phyloP scores from a whole-genome alignment of 2,888 invertebrate genomes.

The Sisyra terminalis region DNA sequence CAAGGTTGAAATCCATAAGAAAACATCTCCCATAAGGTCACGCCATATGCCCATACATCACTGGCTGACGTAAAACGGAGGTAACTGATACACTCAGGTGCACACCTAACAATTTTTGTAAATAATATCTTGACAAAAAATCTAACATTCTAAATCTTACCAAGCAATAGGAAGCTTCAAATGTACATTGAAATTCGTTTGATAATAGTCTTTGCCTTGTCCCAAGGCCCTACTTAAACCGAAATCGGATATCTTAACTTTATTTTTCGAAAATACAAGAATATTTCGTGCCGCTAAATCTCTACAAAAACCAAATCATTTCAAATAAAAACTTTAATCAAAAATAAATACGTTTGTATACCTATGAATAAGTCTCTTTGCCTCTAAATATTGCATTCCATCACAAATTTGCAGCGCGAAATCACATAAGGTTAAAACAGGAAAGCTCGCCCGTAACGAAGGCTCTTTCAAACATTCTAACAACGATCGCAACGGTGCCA shows the following conservation, averaged over 20 bases:
- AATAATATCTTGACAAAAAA: constrained; percentile 3
- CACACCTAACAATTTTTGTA: constrained; percentile 49
- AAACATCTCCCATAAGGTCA: constrained; percentile 99
- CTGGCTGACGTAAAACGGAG: constrained; percentile 90
- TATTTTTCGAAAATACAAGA: constrained; percentile 88
- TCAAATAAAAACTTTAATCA: neutral
- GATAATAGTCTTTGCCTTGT: constrained; percentile 97
- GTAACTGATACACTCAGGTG: constrained; percentile 94
- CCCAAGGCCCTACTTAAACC: constrained; percentile 90
- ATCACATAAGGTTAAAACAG: constrained; percentile 81
- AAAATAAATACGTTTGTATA: constrained; percentile 30
- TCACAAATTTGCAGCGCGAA: constrained; percentile 93
- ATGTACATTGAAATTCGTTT: constrained; percentile 94
- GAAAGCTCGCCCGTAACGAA: constrained; percentile 76
- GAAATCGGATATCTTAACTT: constrained; percentile 97
- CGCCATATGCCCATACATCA: constrained; percentile 97
- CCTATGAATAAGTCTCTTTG: constrained; percentile 90
- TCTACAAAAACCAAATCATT: constrained; percentile 35
- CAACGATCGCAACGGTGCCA: constrained; percentile 87
- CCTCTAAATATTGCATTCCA: constrained; percentile 96
- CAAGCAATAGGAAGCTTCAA: constrained; percentile 95
- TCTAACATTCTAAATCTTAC: constrained; percentile 39
- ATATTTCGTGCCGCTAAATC: constrained; percentile 97
- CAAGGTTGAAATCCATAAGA: constrained; percentile 97
- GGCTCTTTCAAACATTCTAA: constrained; percentile 93